Base-by-base conservation (phyloP, 2,888 invertebrate genomes). In the Leptopilina myrica region DNA sequence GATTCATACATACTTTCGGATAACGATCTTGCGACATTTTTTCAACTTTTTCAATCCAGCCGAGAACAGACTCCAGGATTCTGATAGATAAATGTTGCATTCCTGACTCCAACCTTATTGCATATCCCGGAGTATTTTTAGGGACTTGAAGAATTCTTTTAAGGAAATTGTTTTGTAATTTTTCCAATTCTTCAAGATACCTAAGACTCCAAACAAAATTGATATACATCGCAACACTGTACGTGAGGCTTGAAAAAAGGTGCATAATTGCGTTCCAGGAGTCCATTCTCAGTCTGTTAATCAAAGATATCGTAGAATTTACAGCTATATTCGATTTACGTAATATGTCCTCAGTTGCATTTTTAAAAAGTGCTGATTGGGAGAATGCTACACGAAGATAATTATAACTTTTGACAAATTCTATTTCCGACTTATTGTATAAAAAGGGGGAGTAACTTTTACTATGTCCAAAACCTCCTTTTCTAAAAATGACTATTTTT, bases 91-190 rank as follows among this genome's bases (percentile, higher is more conserved):
- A 53, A 53, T 8, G 53, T 11, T 12, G 12, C 12, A 53, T 53
- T 8, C 53, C 53, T 53, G 12, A 8, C 53, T 53, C 53, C 11
- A 53, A 12, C 12, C 53, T 53, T 8, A 53, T 53, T 53, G 53
- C 53, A 12, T 53, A 53, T 26, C 43, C 15, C 2, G 76, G 12
- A n/a, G 76, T 64, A 26, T 64, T 76, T 62, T 20, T 76, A 9
- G 76, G 76, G 46, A 76, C n/a, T 11, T n/a, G 64, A 64, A 46
- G 26, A 8, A 76, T 8, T 5, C 65, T 40, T 64, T 76, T 76
- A 59, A 77, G 66, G 40, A 77, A 77, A n/a, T 67, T 20, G n/a
- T 59, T 14, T 59, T 78, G 78, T 15, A 46, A 40, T 69, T 64
- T 69, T 26, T 78, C 69, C 15, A 78, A 64, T 20, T 62, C 56